These are phyloP conservation scores for Gadus chalcogrammus DNA, from an alignment of 2,113 vertebrate genomes.

Conservation along the genomic window DNA sequence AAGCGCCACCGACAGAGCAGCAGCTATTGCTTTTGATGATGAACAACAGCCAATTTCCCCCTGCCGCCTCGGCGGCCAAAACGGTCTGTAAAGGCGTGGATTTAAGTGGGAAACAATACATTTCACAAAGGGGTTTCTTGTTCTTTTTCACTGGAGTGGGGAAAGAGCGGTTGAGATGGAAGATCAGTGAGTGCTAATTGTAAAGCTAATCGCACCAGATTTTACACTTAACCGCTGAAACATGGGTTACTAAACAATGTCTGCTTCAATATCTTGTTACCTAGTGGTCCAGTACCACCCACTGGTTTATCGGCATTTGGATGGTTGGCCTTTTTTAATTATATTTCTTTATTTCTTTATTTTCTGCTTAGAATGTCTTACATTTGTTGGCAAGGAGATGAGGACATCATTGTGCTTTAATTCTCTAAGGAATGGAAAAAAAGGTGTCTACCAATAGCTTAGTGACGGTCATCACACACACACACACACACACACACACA, in stretches of 20 bases:
- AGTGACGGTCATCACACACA: conserved; percentile 53
- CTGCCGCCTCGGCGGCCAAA: no score
- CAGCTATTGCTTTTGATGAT: conserved; percentile 37
- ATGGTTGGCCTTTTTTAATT: conserved; percentile 34
- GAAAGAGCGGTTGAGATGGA: no score
- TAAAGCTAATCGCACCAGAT: no score
- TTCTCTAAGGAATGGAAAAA: conserved; percentile 62
- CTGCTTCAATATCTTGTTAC: no score
- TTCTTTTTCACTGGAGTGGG: neutral
- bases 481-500: no score
- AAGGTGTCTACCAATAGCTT: conserved; percentile 60
- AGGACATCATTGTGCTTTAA: conserved; percentile 68
- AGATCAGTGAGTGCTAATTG: no score
- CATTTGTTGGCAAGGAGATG: conserved; percentile 73
- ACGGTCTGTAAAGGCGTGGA: neutral
- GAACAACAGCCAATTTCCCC: conserved; percentile 41
- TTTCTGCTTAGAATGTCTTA: conserved; percentile 65
- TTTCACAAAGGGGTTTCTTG: neutral
- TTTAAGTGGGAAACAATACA: neutral
- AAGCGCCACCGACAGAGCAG: conserved; percentile 19
- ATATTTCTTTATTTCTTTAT: conserved; percentile 38
- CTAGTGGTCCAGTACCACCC: conserved; percentile 29
- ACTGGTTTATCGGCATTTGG: conserved; percentile 62
- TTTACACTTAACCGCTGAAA: no score
- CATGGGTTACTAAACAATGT: no score